phyloP scores from a whole-genome alignment of 1,140 invertebrate species.

The Schlechtendalia chinensis region DNA sequence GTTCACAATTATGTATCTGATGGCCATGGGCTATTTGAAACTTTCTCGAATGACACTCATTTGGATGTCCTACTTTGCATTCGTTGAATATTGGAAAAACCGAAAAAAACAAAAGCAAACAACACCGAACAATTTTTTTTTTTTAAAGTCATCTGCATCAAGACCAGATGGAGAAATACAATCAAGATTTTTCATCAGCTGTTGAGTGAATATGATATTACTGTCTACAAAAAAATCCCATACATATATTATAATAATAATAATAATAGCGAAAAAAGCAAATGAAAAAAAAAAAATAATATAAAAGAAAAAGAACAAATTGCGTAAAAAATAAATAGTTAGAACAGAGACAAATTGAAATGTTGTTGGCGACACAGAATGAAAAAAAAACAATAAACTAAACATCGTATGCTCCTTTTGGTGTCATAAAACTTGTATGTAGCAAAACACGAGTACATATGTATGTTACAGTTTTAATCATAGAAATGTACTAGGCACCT shows the following conservation, averaged over 20 bases:
- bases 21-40: too few species aligned
- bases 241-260: not conserved
- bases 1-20: too few species aligned
- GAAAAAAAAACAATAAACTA: conserved; percentile 28
- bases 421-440: conserved; percentile 16
- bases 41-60: not conserved
- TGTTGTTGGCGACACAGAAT: not conserved
- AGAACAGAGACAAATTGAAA: conserved; percentile 4
- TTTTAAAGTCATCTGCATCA: not conserved
- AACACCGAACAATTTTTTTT: not conserved
- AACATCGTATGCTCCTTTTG: not conserved
- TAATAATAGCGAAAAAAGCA: not conserved
- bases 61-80: not conserved
- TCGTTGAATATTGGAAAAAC: not conserved
- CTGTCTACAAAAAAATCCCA: not conserved
- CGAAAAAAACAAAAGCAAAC: not conserved
- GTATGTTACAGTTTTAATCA: not conserved
- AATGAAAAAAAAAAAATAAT: not conserved
- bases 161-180: not conserved
- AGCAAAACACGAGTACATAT: not conserved
- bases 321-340: not conserved
- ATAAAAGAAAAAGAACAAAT: not conserved
- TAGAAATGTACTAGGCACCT: conserved; percentile 6
- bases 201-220: not conserved
- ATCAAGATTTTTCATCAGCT: conserved; percentile 26